phyloP scores from a whole-genome alignment of 2,113 vertebrate species.

The Ginglymostoma cirratum region DNA sequence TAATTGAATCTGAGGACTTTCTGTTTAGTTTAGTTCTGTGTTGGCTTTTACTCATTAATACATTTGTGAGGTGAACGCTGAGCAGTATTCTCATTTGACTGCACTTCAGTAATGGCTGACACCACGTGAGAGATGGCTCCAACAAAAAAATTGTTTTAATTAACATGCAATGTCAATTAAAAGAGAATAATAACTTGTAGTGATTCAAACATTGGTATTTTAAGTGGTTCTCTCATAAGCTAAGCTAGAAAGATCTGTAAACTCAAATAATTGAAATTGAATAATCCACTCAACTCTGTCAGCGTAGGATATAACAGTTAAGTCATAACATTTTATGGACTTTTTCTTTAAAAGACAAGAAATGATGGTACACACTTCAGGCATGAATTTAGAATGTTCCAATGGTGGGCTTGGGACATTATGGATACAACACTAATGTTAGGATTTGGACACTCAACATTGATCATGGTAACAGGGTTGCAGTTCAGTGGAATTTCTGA shows the following conservation, averaged over 20 bases:
- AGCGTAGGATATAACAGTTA: neutral
- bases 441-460: neutral
- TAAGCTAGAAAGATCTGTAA: neutral
- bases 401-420: neutral
- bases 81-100: neutral
- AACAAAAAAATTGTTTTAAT: constrained; percentile 11
- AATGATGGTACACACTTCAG: neutral
- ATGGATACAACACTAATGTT: neutral
- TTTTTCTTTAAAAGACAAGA: neutral
- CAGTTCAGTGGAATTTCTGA: neutral
- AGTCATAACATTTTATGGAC: neutral
- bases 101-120: neutral
- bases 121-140: neutral
- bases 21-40: neutral
- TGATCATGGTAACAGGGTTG: neutral
- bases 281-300: neutral
- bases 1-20: neutral
- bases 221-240: neutral
- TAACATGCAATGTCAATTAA: neutral
- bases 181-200: constrained; percentile 9
- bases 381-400: neutral
- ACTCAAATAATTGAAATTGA: constrained; percentile 15
- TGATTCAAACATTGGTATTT: neutral
- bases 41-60: neutral
- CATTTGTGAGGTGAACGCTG: neutral